Evolutionary conservation across 2,888 invertebrate genomes (phyloP), one percentile per base, ranked within the genome.

Genomic region (Patella depressa): DNA sequence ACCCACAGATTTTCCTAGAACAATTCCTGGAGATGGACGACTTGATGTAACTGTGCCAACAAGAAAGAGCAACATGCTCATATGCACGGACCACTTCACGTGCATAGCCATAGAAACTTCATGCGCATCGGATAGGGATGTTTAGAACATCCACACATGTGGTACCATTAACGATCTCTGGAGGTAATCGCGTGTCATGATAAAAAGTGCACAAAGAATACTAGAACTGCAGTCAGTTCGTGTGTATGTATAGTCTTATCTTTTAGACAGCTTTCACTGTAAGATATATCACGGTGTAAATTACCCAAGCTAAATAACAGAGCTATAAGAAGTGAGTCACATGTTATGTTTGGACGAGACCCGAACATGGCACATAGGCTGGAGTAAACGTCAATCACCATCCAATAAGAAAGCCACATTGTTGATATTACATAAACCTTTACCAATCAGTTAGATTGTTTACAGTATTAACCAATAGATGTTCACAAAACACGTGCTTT

Each of bases 61-160:
- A 65, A 65, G 65, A 19, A 65, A 24, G 19, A 65, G 19, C 65
- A 65, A 65, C 24, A 65, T 65, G 65, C 65, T 19, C 24, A 65
- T 14, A 19, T 24, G 65, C 24, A 19, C 24, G 19, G 14, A 12
- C 19, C 24, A 19, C 24, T 65, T 65, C 65, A 65, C 65, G 65
- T 65, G 65, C 24, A 65, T 14, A 65, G 65, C 65, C 65, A 65
- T 65, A 65, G 65, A 65, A 65, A 65, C 65, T 65, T 65, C 65
- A 65, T 65, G 65, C 65, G 65, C 65, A 24, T 65, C 65, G 65
- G 65, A 65, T 24, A 24, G 12, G 19, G 19, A 65, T 65, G 65
- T 65, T 65, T 65, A 65, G 45, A 45, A 45, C 65, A 19, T 65
- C 65, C 19, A 5, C 65, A 65, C 24, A 12, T 24, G 65, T 15